Evolutionary conservation across 2,113 vertebrate species (phyloP), one percentile per base, ranked within the genome.

Genomic region (human (Homo sapiens)): DNA sequence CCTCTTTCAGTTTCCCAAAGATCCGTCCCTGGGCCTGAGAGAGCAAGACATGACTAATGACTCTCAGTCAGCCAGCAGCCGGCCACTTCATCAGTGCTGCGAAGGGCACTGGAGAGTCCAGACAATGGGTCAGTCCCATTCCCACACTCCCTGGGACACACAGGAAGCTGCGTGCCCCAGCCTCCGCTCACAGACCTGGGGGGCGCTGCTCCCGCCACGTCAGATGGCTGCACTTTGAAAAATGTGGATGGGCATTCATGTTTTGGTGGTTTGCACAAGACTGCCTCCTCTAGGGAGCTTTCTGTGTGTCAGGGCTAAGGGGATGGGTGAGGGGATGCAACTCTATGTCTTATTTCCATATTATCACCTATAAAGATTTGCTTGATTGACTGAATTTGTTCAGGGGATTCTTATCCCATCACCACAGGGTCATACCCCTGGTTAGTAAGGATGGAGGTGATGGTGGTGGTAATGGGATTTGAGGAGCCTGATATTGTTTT

Each of bases 1-100:
- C 99, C 97, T 99, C 99, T 97, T 99, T 99, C 98, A 99, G 99
- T 97, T 99, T 99, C 96, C 99, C 99, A 97, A 99, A 99, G 99
- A 99, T 99, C 98, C 99, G 99, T 30, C 99, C 99, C 97, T 99
- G 99, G 78, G 99, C 99, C 99, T 99, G 98, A 2, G 61, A 68
- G 66, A 82, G 86, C 68, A 85, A 48, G 59, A 35, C 18, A 5
- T 0, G 43, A 85, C 57, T 4, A 23, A 20, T 70, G 40, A 78
- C 45, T 32, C 38, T 23, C 5, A 6, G 76, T 17, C 48, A 3
- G 59, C 11, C 0, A 55, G 50, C 6, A 25, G 22, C 8, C 5
- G 1, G 1, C 32, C 0, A 7, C 25, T 16, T 22, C 22, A 3
- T 11, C 25, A 0, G 12, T 9, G 50, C 27, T 48, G 59, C 38